phyloP scores from a whole-genome alignment of 2,113 vertebrate species.

The Rhipidura dahli region DNA sequence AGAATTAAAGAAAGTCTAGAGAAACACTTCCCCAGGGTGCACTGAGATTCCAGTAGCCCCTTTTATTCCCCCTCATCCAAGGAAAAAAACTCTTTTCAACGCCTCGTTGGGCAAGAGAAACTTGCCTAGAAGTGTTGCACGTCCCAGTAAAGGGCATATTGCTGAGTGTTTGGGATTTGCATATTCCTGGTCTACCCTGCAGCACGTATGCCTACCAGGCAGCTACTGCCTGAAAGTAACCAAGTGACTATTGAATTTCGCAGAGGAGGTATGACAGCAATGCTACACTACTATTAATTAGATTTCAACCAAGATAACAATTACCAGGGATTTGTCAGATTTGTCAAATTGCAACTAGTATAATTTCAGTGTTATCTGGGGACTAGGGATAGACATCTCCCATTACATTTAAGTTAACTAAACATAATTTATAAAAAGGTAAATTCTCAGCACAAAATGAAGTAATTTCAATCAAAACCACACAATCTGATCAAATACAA shows the following conservation, averaged over 20 bases:
- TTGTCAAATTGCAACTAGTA: slow-evolving; percentile 32
- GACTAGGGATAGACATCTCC: background rate
- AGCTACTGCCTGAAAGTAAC: background rate
- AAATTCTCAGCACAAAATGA: background rate
- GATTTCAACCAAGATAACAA: slow-evolving; percentile 6
- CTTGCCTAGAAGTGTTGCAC: background rate
- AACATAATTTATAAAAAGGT: slow-evolving; percentile 2
- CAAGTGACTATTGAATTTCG: background rate
- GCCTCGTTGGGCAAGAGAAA: background rate
- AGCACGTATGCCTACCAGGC: background rate
- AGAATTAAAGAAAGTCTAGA: background rate
- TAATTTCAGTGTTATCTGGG: slow-evolving; percentile 22
- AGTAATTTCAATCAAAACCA: slow-evolving; percentile 2
- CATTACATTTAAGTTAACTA: slow-evolving; percentile 44
- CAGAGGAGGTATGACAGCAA: background rate
- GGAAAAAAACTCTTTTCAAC: background rate
- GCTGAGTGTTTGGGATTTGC: background rate
- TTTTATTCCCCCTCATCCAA: background rate
- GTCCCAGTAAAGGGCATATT: background rate
- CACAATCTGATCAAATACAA: slow-evolving; percentile 8
- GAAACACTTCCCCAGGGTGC: background rate
- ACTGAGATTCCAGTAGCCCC: background rate
- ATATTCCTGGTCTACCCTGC: background rate
- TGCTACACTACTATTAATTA: slow-evolving; percentile 39
- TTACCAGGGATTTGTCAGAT: slow-evolving; percentile 21